Evolutionary conservation across 2,797 vertebrate genomes (phyloP), one percentile per base, ranked within the genome.

Genomic region (Fundulus diaphanus): DNA sequence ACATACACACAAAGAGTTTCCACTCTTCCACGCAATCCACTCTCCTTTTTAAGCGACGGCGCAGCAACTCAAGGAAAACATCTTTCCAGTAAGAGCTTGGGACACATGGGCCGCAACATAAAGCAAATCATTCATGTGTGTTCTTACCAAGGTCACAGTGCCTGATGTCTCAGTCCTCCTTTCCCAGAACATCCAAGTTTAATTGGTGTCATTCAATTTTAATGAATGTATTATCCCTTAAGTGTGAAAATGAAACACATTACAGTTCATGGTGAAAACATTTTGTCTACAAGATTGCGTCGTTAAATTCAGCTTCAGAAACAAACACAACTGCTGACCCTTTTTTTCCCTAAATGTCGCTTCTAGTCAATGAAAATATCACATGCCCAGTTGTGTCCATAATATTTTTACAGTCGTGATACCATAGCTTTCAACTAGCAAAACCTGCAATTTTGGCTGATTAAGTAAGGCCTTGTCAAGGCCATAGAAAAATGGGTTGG

Each of bases 121-220:
- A 71, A 77, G 65, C 74, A 72, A 75, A 76, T 52, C 68, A 75
- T 31, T 73, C 74, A 77, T 87, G 61, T 85, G 78, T 77, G 76
- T 59, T 82, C 76, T 80, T 68, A 78, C 63, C 84, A 90, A 90
- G 88, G 87, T 92, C 84, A 87, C 46, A 68, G 65, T 48, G 49
- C 27, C 70, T 83, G 70, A 83, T n/a, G 52, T 90, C 73, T 46
- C 66, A 44, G 51, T 70, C 76, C 61, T 72, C 54, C 29, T 80
- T 72, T 76, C 68, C 49, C 80, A 74, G 65, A 81, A 57, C 84
- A 90, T 91, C 79, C 84, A 78, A 80, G 86, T 90, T 89, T 78
- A 90, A 88, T 87, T 87, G 68, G n/a, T 70, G 37, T 81, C 82
- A 88, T 90, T 87, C 67, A 85, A 69, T 81, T 91, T 90, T 89